phyloP scores from a whole-genome alignment of 1,140 invertebrate genomes.

The Orius laevigatus region DNA sequence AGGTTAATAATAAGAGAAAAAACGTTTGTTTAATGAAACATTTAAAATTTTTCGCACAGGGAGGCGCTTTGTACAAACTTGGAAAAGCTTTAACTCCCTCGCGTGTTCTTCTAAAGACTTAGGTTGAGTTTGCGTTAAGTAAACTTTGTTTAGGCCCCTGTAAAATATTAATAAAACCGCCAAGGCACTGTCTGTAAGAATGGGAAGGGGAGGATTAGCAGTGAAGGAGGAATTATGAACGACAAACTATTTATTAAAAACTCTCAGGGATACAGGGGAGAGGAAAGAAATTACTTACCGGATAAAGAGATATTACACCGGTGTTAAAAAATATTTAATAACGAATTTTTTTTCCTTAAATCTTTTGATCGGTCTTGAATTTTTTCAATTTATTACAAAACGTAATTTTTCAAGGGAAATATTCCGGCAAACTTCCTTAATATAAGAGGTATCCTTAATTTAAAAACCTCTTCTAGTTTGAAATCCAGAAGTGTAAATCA shows the following conservation, averaged over 20 bases:
- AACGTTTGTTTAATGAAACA: too few species aligned
- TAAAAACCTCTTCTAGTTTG: too few species aligned
- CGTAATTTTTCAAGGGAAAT: too few species aligned
- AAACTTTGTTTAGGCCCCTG: slow-evolving; percentile 10
- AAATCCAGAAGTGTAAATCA: too few species aligned
- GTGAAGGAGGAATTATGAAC: slow-evolving; percentile 11
- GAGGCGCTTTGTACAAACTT: too few species aligned
- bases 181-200: not conserved
- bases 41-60: too few species aligned
- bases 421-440: too few species aligned
- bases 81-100: not conserved
- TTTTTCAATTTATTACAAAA: too few species aligned
- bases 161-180: slow-evolving; percentile 10
- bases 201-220: slow-evolving; percentile 6
- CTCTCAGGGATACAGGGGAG: slow-evolving; percentile 5
- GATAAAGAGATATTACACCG: slow-evolving; percentile 6
- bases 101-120: slow-evolving; percentile 5
- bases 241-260: slow-evolving; percentile 13
- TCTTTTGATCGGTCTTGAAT: too few species aligned
- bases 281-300: slow-evolving; percentile 3
- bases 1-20: too few species aligned
- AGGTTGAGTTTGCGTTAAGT: slow-evolving; percentile 9
- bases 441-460: too few species aligned
- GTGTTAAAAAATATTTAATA: slow-evolving; percentile 11
- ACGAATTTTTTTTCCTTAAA: not conserved